phyloP scores from a whole-genome alignment of 2,113 vertebrate genomes.

The Thryonomys swinderianus region DNA sequence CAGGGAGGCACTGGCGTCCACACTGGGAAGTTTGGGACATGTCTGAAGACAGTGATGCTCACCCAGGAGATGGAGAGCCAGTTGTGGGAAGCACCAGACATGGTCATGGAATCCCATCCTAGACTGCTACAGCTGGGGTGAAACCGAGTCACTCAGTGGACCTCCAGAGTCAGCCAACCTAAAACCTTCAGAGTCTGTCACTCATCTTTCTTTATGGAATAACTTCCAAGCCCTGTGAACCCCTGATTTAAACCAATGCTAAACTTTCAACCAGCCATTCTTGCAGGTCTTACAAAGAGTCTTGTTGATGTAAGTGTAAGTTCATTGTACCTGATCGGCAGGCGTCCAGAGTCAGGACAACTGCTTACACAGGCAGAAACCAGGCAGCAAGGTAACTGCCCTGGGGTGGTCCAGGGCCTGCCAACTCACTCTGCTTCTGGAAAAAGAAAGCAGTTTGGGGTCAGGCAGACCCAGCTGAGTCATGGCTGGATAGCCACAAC shows the following conservation, averaged over 20 bases:
- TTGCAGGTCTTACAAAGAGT: background rate
- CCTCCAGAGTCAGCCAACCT: background rate
- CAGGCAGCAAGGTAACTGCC: no score
- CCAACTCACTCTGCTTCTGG: background rate
- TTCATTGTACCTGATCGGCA: background rate
- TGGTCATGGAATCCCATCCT: background rate
- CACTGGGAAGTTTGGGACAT: no score
- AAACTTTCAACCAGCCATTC: background rate
- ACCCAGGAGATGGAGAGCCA: no score
- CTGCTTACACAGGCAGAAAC: fast-evolving
- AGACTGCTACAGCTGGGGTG: background rate
- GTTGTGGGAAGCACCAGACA: no score
- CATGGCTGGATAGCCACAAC: fast-evolving
- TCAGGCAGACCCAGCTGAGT: background rate
- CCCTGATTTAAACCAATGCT: background rate
- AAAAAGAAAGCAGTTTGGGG: background rate
- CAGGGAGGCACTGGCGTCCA: no score
- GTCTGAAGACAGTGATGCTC: no score
- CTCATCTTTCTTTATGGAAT: background rate
- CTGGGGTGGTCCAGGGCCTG: fast-evolving
- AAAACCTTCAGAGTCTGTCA: background rate
- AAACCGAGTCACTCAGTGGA: background rate
- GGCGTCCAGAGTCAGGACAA: background rate
- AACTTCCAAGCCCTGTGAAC: background rate
- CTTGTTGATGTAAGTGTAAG: background rate